Evolutionary conservation across 2,888 invertebrate genomes (phyloP).

Genomic region (Cepaea hortensis): DNA sequence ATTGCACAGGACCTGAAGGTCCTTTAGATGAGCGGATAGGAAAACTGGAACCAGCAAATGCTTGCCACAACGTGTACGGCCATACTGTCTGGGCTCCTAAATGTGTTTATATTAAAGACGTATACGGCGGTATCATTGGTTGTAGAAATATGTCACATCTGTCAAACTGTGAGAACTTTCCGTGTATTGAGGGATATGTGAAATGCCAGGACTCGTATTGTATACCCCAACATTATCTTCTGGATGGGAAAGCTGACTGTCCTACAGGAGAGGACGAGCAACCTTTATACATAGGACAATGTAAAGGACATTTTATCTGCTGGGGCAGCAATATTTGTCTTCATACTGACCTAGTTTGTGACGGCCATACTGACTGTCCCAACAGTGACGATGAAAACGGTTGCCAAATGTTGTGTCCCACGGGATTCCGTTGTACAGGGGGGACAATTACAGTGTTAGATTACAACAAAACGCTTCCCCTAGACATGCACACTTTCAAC

Average conservation of each 20-base stretch:
- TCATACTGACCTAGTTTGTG: slow-evolving; percentile 23
- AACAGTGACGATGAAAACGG: slow-evolving; percentile 7
- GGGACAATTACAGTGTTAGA: not conserved
- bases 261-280: too few species aligned
- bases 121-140: not conserved
- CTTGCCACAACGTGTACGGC: not conserved
- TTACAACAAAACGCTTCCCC: not conserved
- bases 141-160: slow-evolving; percentile 16
- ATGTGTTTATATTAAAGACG: not conserved
- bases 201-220: not conserved
- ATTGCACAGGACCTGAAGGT: slow-evolving; percentile 10
- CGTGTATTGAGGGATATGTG: slow-evolving; percentile 25
- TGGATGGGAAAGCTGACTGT: not conserved
- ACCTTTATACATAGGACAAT: too few species aligned
- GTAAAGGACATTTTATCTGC: slow-evolving; percentile 18
- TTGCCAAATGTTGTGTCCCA: not conserved
- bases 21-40: slow-evolving; percentile 20
- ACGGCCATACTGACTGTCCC: not conserved
- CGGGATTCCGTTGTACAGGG: not conserved
- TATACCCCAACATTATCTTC: slow-evolving; percentile 25
- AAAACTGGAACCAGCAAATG: not conserved
- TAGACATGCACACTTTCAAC: not conserved
- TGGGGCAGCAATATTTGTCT: not conserved
- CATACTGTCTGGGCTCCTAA: not conserved
- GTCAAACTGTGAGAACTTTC: slow-evolving; percentile 9